Conservation (phyloP, 2,113 vertebrate species). For the Scomber colias region DNA sequence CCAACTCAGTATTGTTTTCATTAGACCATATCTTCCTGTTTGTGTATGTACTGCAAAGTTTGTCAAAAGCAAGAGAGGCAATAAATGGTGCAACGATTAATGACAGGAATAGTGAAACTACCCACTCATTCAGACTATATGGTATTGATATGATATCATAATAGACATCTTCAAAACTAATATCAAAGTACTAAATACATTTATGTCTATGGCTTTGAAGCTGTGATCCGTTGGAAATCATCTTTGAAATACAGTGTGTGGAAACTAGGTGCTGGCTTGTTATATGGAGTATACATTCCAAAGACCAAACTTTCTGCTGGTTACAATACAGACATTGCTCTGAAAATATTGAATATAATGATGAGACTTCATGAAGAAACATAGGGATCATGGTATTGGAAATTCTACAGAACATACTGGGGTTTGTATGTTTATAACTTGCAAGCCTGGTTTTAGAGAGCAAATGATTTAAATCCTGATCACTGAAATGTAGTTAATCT, state of each 20-base stretch:
- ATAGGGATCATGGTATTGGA: too few species aligned
- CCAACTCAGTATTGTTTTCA: too few species aligned
- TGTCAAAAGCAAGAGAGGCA: background rate
- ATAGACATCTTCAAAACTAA: background rate
- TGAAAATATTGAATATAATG: background rate
- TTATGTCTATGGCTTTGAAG: background rate
- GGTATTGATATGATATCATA: background rate
- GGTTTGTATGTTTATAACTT: too few species aligned
- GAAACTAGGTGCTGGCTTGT: too few species aligned
- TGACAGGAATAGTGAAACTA: background rate
- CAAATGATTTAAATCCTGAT: background rate
- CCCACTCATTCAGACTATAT: background rate
- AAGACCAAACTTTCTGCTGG: background rate
- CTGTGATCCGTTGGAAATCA: background rate
- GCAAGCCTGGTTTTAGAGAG: background rate
- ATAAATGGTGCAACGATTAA: slow-evolving; percentile 15
- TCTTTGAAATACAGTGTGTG: background rate
- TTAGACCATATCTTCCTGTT: slow-evolving; percentile 13
- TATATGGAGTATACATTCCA: background rate
- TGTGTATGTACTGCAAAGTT: slow-evolving; percentile 10
- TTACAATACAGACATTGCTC: background rate
- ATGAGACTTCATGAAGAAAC: too few species aligned
- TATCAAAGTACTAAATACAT: too few species aligned
- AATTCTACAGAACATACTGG: too few species aligned
- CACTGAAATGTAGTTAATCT: background rate